Evolutionary conservation across 1,140 invertebrate genomes (phyloP), one percentile per base, ranked within the genome.

Genomic region (Habropoda laboriosa): DNA sequence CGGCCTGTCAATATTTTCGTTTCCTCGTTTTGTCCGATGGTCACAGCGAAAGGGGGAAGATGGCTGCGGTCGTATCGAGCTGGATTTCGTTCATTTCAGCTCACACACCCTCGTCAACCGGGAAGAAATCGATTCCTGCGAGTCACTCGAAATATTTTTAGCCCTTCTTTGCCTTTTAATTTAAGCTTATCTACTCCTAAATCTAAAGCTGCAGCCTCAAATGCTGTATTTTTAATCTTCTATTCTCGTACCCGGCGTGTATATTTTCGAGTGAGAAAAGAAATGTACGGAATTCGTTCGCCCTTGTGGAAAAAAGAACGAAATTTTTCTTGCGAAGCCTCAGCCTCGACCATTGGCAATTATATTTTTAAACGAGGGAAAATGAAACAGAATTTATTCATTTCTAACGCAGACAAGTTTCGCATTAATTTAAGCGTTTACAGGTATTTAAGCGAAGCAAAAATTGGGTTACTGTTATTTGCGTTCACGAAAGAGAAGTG

Each of bases 1-100:
- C 40, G 32, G 27, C 24, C 73, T 66, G 32, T 71, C 73, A 72
- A 78, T 83, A 83, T 77, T 82, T 83, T 66, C n/a, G 16, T 51
- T 78, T 53, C 45, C 42, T 10, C 24, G 57, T 66, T 81, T 53
- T 49, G 60, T 82, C 67, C 32, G 13, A 16, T 2, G 51, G 24
- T 21, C n/a, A 10, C 21, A 10, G 13, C 12, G 8, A 21, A 58
- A 30, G 16, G 45, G 49, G 27, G 38, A 66, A 35, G 18, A 3
- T n/a, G n/a, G n/a, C n/a, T n/a, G 1, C 24, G 27, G 10, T 6
- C 8, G 12, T 51, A 55, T 66, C 38, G 40, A 35, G n/a, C 21
- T 57, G 61, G 73, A 27, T 66, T 45, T 35, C 49, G 21, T 67
- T 55, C n/a, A 57, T 45, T 57, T 45, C n/a, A 6, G 4, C 1